Conservation (phyloP, 1,140 invertebrate genomes). For the Dendrolimus kikuchii region DNA sequence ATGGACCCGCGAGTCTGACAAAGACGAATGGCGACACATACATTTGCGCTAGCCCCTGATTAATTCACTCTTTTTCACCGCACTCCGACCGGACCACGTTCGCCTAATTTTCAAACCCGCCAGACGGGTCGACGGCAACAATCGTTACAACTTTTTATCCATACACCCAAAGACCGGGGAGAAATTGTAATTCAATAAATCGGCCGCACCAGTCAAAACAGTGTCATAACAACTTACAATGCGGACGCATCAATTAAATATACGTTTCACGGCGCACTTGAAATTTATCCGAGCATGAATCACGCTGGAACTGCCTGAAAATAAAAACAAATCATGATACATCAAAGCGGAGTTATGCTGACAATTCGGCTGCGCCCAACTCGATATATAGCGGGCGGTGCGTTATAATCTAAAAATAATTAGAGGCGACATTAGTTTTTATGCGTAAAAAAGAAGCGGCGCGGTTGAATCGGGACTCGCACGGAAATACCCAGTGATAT, state of each 20-base stretch:
- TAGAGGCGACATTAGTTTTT: conserved; percentile 69
- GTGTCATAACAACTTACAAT: conserved; percentile 54
- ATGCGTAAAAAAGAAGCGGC: conserved; percentile 65
- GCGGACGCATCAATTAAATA: conserved; percentile 51
- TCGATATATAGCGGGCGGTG: conserved; percentile 65
- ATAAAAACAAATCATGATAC: conserved; percentile 68
- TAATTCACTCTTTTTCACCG: conserved; percentile 66
- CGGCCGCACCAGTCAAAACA: conserved; percentile 22
- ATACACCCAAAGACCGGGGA: too few species aligned
- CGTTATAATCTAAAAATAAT: conserved; percentile 71
- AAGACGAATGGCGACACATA: conserved; percentile 44
- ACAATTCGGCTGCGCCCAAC: conserved; percentile 60
- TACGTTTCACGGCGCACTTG: conserved; percentile 43
- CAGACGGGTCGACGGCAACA: conserved; percentile 16
- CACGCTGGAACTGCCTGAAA: conserved; percentile 55
- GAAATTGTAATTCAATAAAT: conserved; percentile 8
- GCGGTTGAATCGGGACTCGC: conserved; percentile 40
- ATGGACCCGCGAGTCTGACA: conserved; percentile 31
- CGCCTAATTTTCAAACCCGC: conserved; percentile 35
- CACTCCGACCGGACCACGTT: conserved; percentile 44
- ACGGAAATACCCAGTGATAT: conserved; percentile 63
- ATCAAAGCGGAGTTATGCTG: conserved; percentile 69
- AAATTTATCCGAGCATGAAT: conserved; percentile 64
- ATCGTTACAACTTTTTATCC: too few species aligned
- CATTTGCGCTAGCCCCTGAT: conserved; percentile 50